Evolutionary conservation across 2,797 vertebrate species (phyloP), one percentile per base, ranked within the genome.

Genomic region (Botia kubotai): DNA sequence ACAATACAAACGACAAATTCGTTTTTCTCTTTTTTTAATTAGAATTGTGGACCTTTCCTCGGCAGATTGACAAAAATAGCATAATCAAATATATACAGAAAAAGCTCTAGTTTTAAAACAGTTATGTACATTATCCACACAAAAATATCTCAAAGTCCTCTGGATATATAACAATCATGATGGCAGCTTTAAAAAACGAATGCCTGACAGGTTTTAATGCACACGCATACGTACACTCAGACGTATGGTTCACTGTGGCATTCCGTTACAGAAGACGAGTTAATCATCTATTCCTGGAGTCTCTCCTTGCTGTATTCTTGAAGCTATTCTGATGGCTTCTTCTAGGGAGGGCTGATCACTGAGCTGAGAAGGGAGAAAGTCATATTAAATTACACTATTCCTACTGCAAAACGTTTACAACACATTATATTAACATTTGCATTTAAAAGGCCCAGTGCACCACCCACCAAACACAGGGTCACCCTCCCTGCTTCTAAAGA

Each of bases 261-360:
- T 11, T 66, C 50, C 50, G 8, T 60, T 75, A 26, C 50, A 84
- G 55, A 85, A 75, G 69, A 75, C 68, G 82, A 86, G 86, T 96
- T 95, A 99, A 92, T 98, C 97, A 82, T 99, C 97, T 88, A 99
- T 92, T 69, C 95, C 98, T 2, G 97, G 97, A 0, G 96, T 97
- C 90, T 99, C 98, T 86, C 98, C 97, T 90, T 99, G 98, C 78
- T 99, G 97, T 95, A 99, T 99, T 91, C 97, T 95, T 75, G 98
- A 99, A 78, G 97, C 98, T 95, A 99, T 98, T 93, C 97, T 95
- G 90, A 99, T 99, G 92, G 98, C 98, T 95, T 99, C 98, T 93
- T 99, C 98, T 90, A 99, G 90, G 46, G 98, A 98, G 58, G 97
- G 97, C 88, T 98, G 97, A 88, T 99, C 98, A 88, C 96, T 97